Conservation (phyloP, 2,888 invertebrate genomes). For the Hirtodrosophila histrioides region DNA sequence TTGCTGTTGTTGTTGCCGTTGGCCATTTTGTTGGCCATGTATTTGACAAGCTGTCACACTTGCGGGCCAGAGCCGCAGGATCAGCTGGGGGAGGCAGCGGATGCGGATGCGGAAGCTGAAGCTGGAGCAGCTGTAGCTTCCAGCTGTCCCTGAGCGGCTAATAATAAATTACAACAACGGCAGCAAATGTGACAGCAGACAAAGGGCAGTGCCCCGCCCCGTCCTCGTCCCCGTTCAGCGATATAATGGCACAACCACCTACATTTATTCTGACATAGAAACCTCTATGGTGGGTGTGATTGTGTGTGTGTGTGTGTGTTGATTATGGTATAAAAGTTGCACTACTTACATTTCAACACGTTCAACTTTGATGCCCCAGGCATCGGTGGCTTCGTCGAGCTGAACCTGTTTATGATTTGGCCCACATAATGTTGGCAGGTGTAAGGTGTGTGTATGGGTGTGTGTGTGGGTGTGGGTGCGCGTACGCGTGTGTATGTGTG, state of each 20-base stretch:
- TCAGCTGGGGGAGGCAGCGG: constrained; percentile 14
- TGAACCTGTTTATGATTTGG: constrained; percentile 85
- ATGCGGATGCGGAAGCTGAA: constrained; percentile 9
- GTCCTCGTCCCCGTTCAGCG: constrained; percentile 8
- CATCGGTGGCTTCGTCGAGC: constrained; percentile 95
- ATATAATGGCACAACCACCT: constrained; percentile 31
- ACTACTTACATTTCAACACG: constrained; percentile 96
- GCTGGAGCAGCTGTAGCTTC: constrained; percentile 21
- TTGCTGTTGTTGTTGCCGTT: constrained; percentile 19
- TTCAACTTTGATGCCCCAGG: constrained; percentile 98
- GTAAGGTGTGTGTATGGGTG: constrained; percentile 16
- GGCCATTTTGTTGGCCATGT: constrained; percentile 59
- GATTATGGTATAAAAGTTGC: constrained; percentile 55
- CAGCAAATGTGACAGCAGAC: constrained; percentile 57
- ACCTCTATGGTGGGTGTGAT: constrained; percentile 33
- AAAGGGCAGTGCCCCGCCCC: constrained; percentile 43
- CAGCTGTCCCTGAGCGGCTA: constrained; percentile 60
- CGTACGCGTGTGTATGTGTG: constrained; percentile 13
- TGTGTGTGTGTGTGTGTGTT: constrained; percentile 16
- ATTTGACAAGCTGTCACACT: constrained; percentile 72
- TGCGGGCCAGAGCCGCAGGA: constrained; percentile 27
- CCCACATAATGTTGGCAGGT: constrained; percentile 65
- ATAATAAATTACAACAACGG: constrained; percentile 69
- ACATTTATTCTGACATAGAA: constrained; percentile 62
- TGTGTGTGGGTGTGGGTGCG: constrained; percentile 21